Evolutionary conservation across 2,797 vertebrate species (phyloP).

Genomic region (Mormyrus hasselquistii): DNA sequence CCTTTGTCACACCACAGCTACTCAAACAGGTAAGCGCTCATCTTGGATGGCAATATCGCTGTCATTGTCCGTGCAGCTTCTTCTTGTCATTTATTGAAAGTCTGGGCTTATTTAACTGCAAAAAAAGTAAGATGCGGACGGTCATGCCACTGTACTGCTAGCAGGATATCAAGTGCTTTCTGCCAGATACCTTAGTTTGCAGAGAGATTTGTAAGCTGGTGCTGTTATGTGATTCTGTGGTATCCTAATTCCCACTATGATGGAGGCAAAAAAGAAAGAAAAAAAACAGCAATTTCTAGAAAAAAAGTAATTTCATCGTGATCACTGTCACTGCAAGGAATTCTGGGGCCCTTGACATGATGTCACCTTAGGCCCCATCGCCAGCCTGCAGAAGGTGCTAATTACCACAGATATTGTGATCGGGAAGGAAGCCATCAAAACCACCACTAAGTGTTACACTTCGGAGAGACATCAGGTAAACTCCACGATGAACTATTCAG

Average conservation of each 20-base stretch:
- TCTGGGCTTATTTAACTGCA: background rate
- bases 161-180: background rate
- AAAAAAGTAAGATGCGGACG: background rate
- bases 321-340: background rate
- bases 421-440: background rate
- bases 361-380: background rate
- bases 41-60: background rate
- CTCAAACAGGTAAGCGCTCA: background rate
- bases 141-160: background rate
- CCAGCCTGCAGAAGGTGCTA: background rate
- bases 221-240: background rate
- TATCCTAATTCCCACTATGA: background rate
- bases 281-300: too few species aligned
- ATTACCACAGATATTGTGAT: background rate
- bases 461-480: background rate
- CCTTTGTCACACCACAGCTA: background rate
- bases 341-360: background rate
- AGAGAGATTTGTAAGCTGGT: background rate
- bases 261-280: background rate
- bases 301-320: background rate
- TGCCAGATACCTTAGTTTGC: background rate
- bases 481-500: background rate
- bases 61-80: constrained; percentile 15
- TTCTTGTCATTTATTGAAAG: constrained; percentile 21
- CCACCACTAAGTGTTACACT: background rate